These are phyloP conservation scores for Cephus runcator DNA, from an alignment of 2,888 invertebrate species.

Conservation along the genomic window DNA sequence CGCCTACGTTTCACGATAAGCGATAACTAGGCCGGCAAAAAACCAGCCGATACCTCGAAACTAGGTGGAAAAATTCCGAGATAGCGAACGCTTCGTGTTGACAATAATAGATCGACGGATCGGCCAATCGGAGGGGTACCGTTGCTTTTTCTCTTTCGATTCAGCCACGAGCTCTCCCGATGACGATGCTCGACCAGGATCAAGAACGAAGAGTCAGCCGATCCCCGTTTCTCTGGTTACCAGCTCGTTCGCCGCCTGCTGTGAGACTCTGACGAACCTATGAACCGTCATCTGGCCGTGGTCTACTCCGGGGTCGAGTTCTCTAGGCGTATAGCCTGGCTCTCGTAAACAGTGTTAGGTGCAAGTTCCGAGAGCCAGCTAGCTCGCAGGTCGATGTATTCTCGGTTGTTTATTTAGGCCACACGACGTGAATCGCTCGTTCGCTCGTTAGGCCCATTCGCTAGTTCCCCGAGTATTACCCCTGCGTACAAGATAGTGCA, in stretches of 20 bases:
- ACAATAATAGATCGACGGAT: neutral
- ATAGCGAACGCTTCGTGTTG: conserved; percentile 41
- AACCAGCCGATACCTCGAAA: conserved; percentile 58
- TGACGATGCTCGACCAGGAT: neutral
- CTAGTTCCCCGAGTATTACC: neutral
- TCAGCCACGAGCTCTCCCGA: neutral
- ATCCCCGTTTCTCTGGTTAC: neutral
- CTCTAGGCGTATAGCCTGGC: neutral
- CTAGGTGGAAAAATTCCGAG: conserved; percentile 61
- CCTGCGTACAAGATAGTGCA: neutral
- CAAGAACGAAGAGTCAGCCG: neutral
- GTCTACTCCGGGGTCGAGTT: neutral
- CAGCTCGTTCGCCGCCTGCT: neutral
- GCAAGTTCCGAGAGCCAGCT: conserved; percentile 35
- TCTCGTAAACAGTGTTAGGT: conserved; percentile 9
- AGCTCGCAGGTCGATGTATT: conserved; percentile 63
- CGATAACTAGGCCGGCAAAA: conserved; percentile 59
- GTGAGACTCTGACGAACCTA: neutral
- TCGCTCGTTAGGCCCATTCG: conserved; percentile 26
- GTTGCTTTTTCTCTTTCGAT: neutral
- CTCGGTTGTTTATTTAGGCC: conserved; percentile 66
- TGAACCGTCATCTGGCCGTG: neutral
- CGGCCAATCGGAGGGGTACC: neutral
- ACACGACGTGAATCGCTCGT: conserved; percentile 61
- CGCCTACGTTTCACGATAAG: neutral